These are phyloP conservation scores for Acestrorhynchus altus DNA, from an alignment of 2,797 vertebrate genomes.

Conservation along the genomic window DNA sequence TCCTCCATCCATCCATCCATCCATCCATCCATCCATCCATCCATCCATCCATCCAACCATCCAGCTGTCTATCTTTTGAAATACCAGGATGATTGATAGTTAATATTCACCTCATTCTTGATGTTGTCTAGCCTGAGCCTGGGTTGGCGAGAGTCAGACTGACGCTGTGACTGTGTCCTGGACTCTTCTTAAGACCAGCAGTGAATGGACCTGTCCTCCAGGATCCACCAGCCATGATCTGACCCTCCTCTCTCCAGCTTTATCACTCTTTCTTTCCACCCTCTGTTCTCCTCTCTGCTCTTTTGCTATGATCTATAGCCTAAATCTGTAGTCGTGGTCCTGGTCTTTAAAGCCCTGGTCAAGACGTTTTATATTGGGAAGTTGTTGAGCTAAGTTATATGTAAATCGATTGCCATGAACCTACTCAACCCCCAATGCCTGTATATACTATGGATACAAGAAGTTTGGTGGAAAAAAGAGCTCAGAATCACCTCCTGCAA, in stretches of 20 bases:
- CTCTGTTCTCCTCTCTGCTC: constrained; percentile 20
- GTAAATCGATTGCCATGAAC: not conserved
- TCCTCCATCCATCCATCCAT: too few species aligned
- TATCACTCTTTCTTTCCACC: constrained; percentile 31
- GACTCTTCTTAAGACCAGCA: constrained; percentile 43
- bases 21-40: too few species aligned
- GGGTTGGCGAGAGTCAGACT: constrained; percentile 55
- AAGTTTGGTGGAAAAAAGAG: not conserved
- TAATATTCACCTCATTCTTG: not conserved
- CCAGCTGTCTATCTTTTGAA: not conserved
- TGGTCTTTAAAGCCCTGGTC: constrained; percentile 35
- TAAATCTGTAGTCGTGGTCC: constrained; percentile 20
- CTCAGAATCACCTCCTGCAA: constrained; percentile 8
- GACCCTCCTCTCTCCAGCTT: constrained; percentile 49
- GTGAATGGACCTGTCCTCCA: constrained; percentile 33
- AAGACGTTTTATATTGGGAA: constrained; percentile 12
- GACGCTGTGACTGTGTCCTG: constrained; percentile 48
- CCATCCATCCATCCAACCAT: not conserved
- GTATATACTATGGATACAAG: constrained; percentile 32
- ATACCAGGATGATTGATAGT: not conserved
- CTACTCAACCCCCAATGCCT: not conserved
- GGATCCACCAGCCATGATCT: constrained; percentile 44
- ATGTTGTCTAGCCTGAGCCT: constrained; percentile 42
- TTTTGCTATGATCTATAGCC: constrained; percentile 45
- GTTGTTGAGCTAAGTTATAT: not conserved